Evolutionary conservation across 2,113 vertebrate species (phyloP), one percentile per base, ranked within the genome.

Genomic region (Phrynocephalus versicolor): DNA sequence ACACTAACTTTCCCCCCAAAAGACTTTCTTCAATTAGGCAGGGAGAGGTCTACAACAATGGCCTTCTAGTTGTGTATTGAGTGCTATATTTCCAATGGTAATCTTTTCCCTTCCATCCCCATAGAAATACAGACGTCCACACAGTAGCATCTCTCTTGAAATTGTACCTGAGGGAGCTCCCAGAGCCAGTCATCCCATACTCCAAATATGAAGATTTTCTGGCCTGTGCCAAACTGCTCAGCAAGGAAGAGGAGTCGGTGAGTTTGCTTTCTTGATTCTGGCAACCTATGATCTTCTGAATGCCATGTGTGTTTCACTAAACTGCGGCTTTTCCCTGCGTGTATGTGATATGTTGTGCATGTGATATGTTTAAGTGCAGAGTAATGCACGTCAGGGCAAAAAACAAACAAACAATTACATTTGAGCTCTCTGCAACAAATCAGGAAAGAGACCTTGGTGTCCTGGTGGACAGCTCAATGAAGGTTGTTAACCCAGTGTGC

Each of bases 111-210:
- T 92, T 95, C 71, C 91, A 1, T 93, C 87, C 88, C 83, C 35
- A 58, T 96, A 99, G 99, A 95, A 98, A 95, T 91, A 99, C 98
- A 2, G 98, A 99, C 13, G 98, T 99, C 45, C 99, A 99, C 88
- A 99, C 99, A 0, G 99, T 99, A 45, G 98, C 99, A 0, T 99
- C 99, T 0, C 96, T 99, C 57, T 96, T 99, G 74, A 99, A 99
- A 94, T 96, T 99, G 74, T 99, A 99, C 89, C 97, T 99, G 35
- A 96, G 98, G 89, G 99, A 99, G 51, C 97, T 99, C 41, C 99
- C 99, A 0, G 98, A 99, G 85, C 99, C 99, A 0, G 98, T 99
- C 23, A 94, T 99, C 92, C 98, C 99, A 0, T 99, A 98, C 0
- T 94, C 97, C 77, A 98, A 98, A 86, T 99, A 98, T 0, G 98